These are phyloP conservation scores for Hycleus phaleratus DNA, from an alignment of 1,140 invertebrate genomes.

Conservation along the genomic window DNA sequence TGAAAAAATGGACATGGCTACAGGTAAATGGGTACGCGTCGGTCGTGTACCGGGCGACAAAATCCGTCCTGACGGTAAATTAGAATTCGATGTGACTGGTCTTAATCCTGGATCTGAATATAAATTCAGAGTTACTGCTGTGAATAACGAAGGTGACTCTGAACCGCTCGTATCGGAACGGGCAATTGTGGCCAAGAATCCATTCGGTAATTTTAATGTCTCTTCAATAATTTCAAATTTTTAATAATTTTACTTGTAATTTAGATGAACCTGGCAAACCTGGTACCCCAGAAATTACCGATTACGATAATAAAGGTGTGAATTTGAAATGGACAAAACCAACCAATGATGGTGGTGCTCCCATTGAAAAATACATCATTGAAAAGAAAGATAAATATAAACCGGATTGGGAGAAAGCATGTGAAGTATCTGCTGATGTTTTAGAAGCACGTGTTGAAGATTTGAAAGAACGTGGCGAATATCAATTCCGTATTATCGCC, in stretches of 20 bases:
- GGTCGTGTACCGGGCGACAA: slow-evolving; percentile 68
- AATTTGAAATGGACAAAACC: slow-evolving; percentile 92
- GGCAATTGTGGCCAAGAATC: slow-evolving; percentile 89
- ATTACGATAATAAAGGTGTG: slow-evolving; percentile 90
- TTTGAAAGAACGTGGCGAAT: slow-evolving; percentile 85
- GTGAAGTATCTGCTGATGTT: slow-evolving; percentile 71
- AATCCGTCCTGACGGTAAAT: slow-evolving; percentile 48
- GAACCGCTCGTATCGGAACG: slow-evolving; percentile 82
- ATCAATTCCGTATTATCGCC: slow-evolving; percentile 90
- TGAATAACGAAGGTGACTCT: slow-evolving; percentile 94
- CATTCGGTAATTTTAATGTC: slow-evolving; percentile 65
- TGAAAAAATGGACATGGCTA: slow-evolving; percentile 87
- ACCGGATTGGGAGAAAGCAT: slow-evolving; percentile 71
- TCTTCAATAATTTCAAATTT: not conserved
- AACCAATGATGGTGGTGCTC: slow-evolving; percentile 86
- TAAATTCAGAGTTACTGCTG: slow-evolving; percentile 91
- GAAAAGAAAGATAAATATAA: slow-evolving; percentile 88
- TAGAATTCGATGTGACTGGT: slow-evolving; percentile 80
- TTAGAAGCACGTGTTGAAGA: slow-evolving; percentile 73
- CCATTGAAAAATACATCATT: slow-evolving; percentile 94
- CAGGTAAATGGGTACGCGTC: slow-evolving; percentile 83
- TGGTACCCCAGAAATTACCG: slow-evolving; percentile 81
- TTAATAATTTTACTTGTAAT: slow-evolving; percentile 19
- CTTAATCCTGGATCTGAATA: slow-evolving; percentile 88
- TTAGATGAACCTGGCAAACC: slow-evolving; percentile 77